Percentiles rank a stretch among this genome's conserved stretches.
Conservation (phyloP, 2,888 invertebrate genomes). For the Leptogaster cylindrica region DNA sequence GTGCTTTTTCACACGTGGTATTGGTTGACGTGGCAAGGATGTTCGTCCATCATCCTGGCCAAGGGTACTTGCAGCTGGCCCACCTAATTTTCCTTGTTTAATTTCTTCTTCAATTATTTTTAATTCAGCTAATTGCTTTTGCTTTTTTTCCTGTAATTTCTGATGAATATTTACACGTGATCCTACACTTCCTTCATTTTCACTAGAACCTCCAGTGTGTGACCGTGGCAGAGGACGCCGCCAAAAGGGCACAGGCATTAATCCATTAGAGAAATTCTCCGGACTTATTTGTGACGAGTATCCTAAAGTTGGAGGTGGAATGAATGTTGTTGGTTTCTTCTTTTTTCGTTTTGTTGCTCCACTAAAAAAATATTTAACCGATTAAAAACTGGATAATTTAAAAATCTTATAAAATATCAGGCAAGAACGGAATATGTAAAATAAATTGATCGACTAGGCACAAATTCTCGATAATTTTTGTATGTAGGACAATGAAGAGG, state of each 20-base stretch:
- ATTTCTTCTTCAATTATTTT: conserved; percentile 86
- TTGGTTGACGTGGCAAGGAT: conserved; percentile 67
- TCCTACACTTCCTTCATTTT: conserved; percentile 77
- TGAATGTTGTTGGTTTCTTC: conserved; percentile 88
- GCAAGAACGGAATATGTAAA: too few relatives aligned
- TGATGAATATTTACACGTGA: conserved; percentile 85
- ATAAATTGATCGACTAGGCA: too few relatives aligned
- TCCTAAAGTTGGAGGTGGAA: conserved; percentile 71
- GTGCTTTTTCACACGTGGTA: conserved; percentile 74
- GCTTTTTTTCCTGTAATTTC: conserved; percentile 85
- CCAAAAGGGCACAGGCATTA: conserved; percentile 74
- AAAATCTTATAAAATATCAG: too few relatives aligned
- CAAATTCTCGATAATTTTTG: too few relatives aligned
- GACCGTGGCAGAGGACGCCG: conserved; percentile 71
- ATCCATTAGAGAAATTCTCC: conserved; percentile 52
- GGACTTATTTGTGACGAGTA: conserved; percentile 48
- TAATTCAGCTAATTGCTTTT: conserved; percentile 83
- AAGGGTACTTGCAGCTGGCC: conserved; percentile 64
- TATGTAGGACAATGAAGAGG: too few relatives aligned
- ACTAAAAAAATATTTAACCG: too few relatives aligned
- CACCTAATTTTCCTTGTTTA: conserved; percentile 78
- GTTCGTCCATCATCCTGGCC: conserved; percentile 62
- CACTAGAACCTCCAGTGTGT: conserved; percentile 70
- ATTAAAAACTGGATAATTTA: too few relatives aligned
- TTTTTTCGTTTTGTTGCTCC: conserved; percentile 74